A percentile compares a stretch with the other conserved stretches of the same genome.
Conservation (phyloP, 2,113 vertebrate species). For the Excalfactoria chinensis region DNA sequence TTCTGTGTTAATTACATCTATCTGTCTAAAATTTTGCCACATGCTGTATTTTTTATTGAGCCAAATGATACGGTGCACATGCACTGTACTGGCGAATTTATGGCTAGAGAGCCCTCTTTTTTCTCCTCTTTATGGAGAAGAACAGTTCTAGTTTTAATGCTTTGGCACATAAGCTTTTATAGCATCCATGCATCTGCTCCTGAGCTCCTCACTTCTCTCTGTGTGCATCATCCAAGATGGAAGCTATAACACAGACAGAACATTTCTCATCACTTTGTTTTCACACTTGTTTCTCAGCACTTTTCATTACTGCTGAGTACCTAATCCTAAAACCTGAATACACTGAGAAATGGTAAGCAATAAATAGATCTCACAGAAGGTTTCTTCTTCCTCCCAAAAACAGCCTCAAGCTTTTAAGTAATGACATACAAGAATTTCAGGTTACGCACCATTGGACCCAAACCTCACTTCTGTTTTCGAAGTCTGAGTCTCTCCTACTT, state of each 20-base stretch:
- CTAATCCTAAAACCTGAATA: not conserved
- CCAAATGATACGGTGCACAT: conserved; percentile 44
- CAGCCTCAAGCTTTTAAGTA: not conserved
- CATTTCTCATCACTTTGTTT: not conserved
- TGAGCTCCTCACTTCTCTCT: not conserved
- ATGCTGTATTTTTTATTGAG: conserved; percentile 50
- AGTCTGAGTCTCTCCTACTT: not conserved
- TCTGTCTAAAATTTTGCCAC: conserved; percentile 67
- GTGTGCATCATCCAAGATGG: not conserved
- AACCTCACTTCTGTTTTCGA: not conserved
- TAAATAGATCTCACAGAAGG: not conserved
- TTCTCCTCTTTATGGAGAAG: conserved; percentile 32
- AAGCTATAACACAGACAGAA: not conserved
- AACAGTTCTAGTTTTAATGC: conserved; percentile 39
- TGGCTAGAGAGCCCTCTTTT: conserved; percentile 3
- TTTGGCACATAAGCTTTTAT: conserved; percentile 47
- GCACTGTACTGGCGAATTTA: conserved; percentile 38
- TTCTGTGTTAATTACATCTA: conserved; percentile 68
- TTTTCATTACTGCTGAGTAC: not conserved
- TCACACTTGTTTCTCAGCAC: not conserved
- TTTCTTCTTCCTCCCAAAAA: not conserved
- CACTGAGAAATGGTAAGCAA: not conserved
- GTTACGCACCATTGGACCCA: not conserved
- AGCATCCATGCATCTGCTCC: conserved; percentile 56
- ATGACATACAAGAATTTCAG: not conserved